A percentile compares a stretch with the other conserved stretches of the same genome.
phyloP scores from a whole-genome alignment of 2,113 vertebrate genomes.

The Procavia capensis region DNA sequence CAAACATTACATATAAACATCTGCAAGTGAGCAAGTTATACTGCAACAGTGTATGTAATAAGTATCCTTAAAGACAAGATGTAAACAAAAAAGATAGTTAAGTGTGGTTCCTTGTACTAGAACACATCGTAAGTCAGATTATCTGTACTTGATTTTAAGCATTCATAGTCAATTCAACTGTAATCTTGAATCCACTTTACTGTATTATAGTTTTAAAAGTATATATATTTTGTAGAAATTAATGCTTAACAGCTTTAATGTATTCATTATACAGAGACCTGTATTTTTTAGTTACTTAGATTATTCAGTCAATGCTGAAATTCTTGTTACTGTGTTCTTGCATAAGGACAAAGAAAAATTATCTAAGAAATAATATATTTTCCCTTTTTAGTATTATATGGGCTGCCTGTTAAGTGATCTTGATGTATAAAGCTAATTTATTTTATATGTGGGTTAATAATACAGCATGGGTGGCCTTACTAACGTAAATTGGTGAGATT shows the following conservation, averaged over 20 bases:
- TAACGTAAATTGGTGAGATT: conserved; percentile 74
- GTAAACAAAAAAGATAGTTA: neutral
- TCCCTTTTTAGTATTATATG: conserved; percentile 20
- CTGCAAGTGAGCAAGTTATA: neutral
- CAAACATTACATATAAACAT: neutral
- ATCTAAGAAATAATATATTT: conserved; percentile 22
- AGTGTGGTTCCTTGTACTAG: neutral
- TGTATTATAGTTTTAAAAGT: conserved; percentile 28
- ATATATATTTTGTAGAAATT: conserved; percentile 12
- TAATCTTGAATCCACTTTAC: neutral
- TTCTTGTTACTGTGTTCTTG: neutral
- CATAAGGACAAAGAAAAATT: conserved; percentile 36
- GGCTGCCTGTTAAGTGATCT: neutral
- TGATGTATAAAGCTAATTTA: conserved; percentile 32
- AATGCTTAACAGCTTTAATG: neutral
- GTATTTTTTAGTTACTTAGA: conserved; percentile 33
- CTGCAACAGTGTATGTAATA: neutral
- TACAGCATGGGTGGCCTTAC: conserved; percentile 32
- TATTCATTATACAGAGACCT: neutral
- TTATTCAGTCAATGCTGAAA: conserved; percentile 21
- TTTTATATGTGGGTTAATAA: conserved; percentile 33
- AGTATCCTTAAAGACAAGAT: neutral
- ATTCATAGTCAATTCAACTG: neutral
- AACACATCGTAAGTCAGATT: neutral
- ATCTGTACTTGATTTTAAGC: neutral